Base-by-base conservation (phyloP, 35 echinoderm and acorn worm genomes). In the Holothuria glaberrima region DNA sequence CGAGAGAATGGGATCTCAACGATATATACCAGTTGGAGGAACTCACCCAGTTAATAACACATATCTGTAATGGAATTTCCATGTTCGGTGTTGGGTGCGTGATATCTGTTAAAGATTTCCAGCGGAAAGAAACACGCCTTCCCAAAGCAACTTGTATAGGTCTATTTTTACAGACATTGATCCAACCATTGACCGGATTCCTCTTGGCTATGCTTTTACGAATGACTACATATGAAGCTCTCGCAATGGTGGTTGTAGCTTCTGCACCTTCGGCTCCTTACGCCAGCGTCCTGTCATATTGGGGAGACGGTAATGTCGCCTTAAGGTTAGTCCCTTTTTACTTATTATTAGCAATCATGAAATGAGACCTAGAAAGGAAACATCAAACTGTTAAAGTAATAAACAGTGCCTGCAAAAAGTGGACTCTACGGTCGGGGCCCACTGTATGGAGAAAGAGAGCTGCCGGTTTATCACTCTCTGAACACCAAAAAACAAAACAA, bases 41-140 rank as follows among this genome's bases (percentile, higher is more conserved):
- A 50, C 60, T 87, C 20, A 69, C 62, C 14, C 85, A 87, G 34
- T 24, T 71, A 1, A 66, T 92, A 6, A 92, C 66, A 24, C 86
- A 92, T 44, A 31, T 88, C 29, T 74, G 58, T 4, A 48, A n/a
- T 10, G 83, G n/a, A 30, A 78, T 92, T 3, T 73, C 33, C 20
- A 79, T 92, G 71, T 92, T 88, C 48, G 91, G 91, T 1, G 86
- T 92, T 67, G 85, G 91, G 1, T 92, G 91, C 19, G 58, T 80
- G 30, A 92, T 92, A 59, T 88, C 83, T 24, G 66, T 88, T 6
- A 88, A 92, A 22, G 91, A 92, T 54, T 92, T 92, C 54, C 58
- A 81, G 35, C 60, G 91, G 5, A 92, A 92, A 54, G 91, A 92
- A 31, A 88, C 86, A 30, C 83, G 68, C 16, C 71, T 92, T 27